phyloP scores from a whole-genome alignment of 1,140 invertebrate species.

The Diabrotica virgifera region DNA sequence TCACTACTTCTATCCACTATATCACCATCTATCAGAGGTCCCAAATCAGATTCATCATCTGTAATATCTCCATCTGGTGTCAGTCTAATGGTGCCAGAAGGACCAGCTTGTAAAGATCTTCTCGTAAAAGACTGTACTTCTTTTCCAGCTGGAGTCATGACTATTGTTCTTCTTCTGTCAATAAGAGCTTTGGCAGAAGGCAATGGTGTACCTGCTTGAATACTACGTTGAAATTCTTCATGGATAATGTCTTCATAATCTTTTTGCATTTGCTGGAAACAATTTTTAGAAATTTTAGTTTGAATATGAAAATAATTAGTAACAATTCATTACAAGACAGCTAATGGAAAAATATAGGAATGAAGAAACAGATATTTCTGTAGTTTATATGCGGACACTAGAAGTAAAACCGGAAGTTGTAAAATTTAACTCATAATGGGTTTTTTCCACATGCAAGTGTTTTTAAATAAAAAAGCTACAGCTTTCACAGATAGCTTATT shows the following conservation, averaged over 20 bases:
- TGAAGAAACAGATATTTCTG: too few species aligned
- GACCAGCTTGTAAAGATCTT: not conserved
- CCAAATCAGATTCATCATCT: conserved; percentile 14
- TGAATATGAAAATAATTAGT: too few species aligned
- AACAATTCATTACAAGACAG: too few species aligned
- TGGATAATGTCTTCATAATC: conserved; percentile 40
- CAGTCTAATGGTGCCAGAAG: not conserved
- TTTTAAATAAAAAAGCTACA: too few species aligned
- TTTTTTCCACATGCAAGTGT: too few species aligned
- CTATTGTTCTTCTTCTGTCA: conserved; percentile 24
- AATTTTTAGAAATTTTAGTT: conserved; percentile 6
- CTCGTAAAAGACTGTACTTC: not conserved
- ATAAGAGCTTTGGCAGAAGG: conserved; percentile 26
- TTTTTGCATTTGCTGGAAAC: conserved; percentile 39
- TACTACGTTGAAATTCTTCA: conserved; percentile 33
- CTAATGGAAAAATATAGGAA: too few species aligned
- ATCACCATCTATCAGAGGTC: conserved; percentile 6
- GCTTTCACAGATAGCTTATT: too few species aligned
- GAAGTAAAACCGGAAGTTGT: too few species aligned
- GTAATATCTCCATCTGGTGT: not conserved
- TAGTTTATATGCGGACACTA: too few species aligned
- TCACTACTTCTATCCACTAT: not conserved
- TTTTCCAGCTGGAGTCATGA: not conserved
- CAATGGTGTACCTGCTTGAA: conserved; percentile 25
- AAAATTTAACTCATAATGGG: too few species aligned